phyloP scores from a whole-genome alignment of 2,888 invertebrate species.

The Drosophila mimetica region DNA sequence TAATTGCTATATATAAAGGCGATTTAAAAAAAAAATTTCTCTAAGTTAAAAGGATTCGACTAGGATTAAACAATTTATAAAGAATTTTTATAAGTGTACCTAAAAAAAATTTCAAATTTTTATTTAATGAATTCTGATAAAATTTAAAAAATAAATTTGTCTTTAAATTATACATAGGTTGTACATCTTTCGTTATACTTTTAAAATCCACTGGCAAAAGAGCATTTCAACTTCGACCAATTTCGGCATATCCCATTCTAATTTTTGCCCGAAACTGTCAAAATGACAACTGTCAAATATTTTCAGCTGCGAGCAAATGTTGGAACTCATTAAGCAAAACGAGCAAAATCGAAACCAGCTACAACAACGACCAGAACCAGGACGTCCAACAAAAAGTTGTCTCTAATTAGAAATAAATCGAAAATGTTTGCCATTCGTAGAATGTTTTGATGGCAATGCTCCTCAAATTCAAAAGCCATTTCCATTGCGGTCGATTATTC shows the following conservation, averaged over 20 bases:
- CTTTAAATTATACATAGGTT: too few species aligned
- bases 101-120: neutral
- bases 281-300: constrained; percentile 76
- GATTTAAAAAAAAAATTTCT: too few species aligned
- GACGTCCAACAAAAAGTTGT: constrained; percentile 66
- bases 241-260: constrained; percentile 16
- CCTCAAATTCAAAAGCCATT: constrained; percentile 53
- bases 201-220: neutral
- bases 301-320: constrained; percentile 78
- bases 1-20: too few species aligned
- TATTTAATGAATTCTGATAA: too few species aligned
- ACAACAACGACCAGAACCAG: constrained; percentile 29
- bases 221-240: constrained; percentile 1
- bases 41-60: too few species aligned
- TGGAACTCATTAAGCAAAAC: constrained; percentile 74
- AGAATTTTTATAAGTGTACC: too few species aligned
- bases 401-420: constrained; percentile 82
- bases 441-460: constrained; percentile 70
- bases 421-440: constrained; percentile 65
- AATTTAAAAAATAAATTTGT: too few species aligned
- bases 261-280: constrained; percentile 63
- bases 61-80: too few species aligned
- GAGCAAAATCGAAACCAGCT: constrained; percentile 47
- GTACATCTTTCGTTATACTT: too few species aligned
- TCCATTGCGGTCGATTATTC: constrained; percentile 33